These are phyloP conservation scores for Euura lappo DNA, from an alignment of 1,140 invertebrate genomes.

Conservation along the genomic window DNA sequence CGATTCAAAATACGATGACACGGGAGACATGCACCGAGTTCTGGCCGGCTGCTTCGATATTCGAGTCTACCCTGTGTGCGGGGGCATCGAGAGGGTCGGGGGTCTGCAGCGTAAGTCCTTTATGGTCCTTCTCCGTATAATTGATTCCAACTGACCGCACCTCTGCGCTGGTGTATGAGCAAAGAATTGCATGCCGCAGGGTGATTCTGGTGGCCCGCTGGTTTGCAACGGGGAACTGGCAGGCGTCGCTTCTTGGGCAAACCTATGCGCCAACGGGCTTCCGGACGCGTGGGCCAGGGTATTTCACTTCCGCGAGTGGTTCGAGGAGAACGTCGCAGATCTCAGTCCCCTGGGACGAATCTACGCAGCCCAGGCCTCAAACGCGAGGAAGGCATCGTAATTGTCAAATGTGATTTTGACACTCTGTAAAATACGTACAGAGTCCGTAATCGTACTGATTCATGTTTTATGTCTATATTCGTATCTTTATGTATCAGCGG, in stretches of 20 bases:
- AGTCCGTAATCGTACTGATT: too few relatives aligned
- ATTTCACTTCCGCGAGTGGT: slow-evolving; percentile 7
- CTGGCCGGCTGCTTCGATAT: slow-evolving; percentile 17
- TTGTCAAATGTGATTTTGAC: too few relatives aligned
- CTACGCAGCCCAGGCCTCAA: too few relatives aligned
- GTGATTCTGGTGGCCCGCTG: slow-evolving; percentile 50
- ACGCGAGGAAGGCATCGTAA: too few relatives aligned
- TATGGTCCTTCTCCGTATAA: not conserved
- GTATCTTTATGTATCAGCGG: too few relatives aligned
- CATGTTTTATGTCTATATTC: too few relatives aligned
- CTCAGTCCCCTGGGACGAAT: not conserved
- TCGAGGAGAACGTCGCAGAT: not conserved
- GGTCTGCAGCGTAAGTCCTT: slow-evolving; percentile 8
- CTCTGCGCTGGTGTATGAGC: too few relatives aligned
- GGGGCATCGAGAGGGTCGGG: not conserved
- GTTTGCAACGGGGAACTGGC: slow-evolving; percentile 40
- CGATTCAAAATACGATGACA: not conserved
- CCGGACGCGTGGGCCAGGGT: slow-evolving; percentile 62
- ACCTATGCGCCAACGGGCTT: slow-evolving; percentile 53
- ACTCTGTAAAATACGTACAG: too few relatives aligned
- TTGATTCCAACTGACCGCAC: too few relatives aligned
- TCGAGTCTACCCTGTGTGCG: slow-evolving; percentile 9
- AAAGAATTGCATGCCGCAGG: slow-evolving; percentile 22
- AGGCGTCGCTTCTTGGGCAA: slow-evolving; percentile 64
- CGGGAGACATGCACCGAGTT: slow-evolving; percentile 18